phyloP scores from a whole-genome alignment of 2,888 invertebrate species.

The Eupithecia pulchellata region DNA sequence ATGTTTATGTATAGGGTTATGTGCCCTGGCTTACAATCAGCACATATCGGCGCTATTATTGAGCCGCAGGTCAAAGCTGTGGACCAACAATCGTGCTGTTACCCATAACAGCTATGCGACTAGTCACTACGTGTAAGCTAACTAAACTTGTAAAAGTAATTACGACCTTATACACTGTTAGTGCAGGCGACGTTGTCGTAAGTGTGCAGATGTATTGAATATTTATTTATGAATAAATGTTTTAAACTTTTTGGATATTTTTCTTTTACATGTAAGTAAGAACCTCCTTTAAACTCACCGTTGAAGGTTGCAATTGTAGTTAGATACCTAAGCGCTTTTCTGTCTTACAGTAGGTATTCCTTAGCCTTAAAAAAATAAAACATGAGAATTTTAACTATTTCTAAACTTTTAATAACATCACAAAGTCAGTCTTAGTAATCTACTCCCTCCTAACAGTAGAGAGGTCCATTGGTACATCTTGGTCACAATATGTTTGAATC shows the following conservation, averaged over 20 bases:
- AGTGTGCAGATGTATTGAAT: conserved; percentile 2
- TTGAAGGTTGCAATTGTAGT: not conserved
- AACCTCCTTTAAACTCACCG: not conserved
- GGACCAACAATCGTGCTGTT: not conserved
- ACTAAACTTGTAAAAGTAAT: not conserved
- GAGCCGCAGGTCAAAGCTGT: not conserved
- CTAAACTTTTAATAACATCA: conserved; percentile 15
- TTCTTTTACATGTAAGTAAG: no score
- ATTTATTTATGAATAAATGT: conserved; percentile 14
- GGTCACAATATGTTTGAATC: conserved; percentile 20
- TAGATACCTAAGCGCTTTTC: not conserved
- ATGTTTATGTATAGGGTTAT: not conserved
- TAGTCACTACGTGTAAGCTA: conserved; percentile 18
- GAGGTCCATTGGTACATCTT: conserved; percentile 67
- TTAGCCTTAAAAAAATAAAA: not conserved
- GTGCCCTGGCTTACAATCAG: not conserved
- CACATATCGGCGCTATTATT: not conserved
- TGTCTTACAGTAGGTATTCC: not conserved
- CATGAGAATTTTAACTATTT: not conserved
- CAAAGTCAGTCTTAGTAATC: conserved; percentile 18
- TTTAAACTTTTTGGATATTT: not conserved
- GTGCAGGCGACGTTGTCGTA: conserved; percentile 5
- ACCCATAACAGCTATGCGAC: not conserved
- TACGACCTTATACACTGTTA: conserved; percentile 4
- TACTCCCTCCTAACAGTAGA: conserved; percentile 48